phyloP scores from a whole-genome alignment of 1,140 invertebrate species.

The Grapholita molesta region DNA sequence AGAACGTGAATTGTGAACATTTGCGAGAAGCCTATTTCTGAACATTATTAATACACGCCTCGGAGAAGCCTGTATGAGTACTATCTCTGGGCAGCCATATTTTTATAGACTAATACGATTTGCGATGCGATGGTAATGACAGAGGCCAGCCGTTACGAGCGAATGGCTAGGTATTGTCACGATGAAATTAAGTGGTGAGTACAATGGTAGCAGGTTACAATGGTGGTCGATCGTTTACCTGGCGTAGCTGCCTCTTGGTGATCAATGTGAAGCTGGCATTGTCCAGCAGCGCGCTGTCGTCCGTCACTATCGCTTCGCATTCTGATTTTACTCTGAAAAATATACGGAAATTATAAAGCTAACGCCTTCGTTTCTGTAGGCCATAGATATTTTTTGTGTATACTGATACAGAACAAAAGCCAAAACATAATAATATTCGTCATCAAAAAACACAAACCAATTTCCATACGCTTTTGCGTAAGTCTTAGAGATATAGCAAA shows the following conservation, averaged over 20 bases:
- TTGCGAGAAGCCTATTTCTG: too few relatives aligned
- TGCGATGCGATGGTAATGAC: not conserved
- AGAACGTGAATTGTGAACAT: too few relatives aligned
- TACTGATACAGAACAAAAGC: too few relatives aligned
- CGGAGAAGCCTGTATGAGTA: too few relatives aligned
- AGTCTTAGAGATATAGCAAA: too few relatives aligned
- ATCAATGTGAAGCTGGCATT: conserved; percentile 39
- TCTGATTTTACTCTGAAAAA: conserved; percentile 66
- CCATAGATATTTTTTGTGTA: too few relatives aligned
- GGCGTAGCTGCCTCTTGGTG: conserved; percentile 45
- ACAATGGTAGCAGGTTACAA: conserved; percentile 2
- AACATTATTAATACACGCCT: too few relatives aligned
- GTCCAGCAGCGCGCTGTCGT: conserved; percentile 47
- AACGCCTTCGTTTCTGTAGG: not conserved
- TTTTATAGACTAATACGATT: not conserved
- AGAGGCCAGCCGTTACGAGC: conserved; percentile 2
- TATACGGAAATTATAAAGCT: not conserved
- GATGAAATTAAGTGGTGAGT: not conserved
- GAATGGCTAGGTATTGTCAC: conserved; percentile 9
- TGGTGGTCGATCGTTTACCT: conserved; percentile 43
- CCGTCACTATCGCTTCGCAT: conserved; percentile 63
- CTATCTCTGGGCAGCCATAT: too few relatives aligned
- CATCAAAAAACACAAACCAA: too few relatives aligned
- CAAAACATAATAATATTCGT: too few relatives aligned
- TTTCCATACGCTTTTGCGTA: too few relatives aligned